A percentile compares a stretch with the other conserved stretches of the same genome.
Conservation (phyloP, 2,888 invertebrate genomes). For the Ornithoptera priamus region DNA sequence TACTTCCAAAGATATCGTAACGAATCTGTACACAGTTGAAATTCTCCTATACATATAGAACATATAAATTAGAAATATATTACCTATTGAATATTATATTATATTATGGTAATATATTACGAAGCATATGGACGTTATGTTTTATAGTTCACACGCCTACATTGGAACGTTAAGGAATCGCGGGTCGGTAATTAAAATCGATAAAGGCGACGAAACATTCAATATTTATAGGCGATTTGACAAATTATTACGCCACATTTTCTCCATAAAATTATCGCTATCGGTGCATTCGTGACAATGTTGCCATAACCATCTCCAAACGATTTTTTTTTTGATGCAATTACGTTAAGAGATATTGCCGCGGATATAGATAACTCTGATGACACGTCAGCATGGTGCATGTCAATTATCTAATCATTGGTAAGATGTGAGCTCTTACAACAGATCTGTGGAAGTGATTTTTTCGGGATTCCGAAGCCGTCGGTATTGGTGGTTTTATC, state of each 20-base stretch:
- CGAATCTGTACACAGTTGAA: no score
- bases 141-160: slow-evolving; percentile 14
- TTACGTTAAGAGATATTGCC: slow-evolving; percentile 25
- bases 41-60: no score
- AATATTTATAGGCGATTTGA: slow-evolving; percentile 9
- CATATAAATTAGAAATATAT: not conserved
- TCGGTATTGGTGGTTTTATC: not conserved
- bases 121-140: not conserved
- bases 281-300: slow-evolving; percentile 37
- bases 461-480: not conserved
- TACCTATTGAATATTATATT: not conserved
- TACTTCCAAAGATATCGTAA: no score
- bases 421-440: not conserved
- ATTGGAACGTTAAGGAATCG: slow-evolving; percentile 11
- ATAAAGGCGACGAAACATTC: slow-evolving; percentile 25
- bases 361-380: slow-evolving; percentile 11
- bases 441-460: not conserved
- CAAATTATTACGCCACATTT: slow-evolving; percentile 25
- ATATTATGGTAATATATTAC: not conserved
- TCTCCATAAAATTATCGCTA: slow-evolving; percentile 30
- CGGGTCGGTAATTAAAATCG: slow-evolving; percentile 19
- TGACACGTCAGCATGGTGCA: not conserved
- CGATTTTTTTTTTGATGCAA: slow-evolving; percentile 36
- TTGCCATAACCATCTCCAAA: slow-evolving; percentile 35
- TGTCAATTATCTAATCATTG: slow-evolving; percentile 1